phyloP scores from a whole-genome alignment of 2,888 invertebrate species.

The Ceraclea dissimilis region DNA sequence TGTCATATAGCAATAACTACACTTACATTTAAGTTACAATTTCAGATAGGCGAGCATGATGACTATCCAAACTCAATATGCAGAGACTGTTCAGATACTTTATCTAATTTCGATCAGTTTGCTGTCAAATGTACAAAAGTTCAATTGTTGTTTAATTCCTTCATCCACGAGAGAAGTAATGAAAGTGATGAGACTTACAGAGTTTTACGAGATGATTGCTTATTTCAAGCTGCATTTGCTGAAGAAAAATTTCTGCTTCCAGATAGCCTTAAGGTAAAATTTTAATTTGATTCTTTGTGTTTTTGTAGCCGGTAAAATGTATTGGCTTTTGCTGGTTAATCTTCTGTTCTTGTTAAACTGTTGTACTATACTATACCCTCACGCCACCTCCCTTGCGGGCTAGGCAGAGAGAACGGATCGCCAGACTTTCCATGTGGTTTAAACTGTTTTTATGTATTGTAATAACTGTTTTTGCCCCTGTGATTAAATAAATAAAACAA shows the following conservation, averaged over 20 bases:
- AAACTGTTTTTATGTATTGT: too few species aligned
- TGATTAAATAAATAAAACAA: too few species aligned
- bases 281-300: not conserved
- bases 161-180: conserved; percentile 6
- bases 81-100: conserved; percentile 16
- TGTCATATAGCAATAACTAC: too few species aligned
- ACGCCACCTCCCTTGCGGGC: too few species aligned
- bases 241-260: conserved; percentile 23
- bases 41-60: not conserved
- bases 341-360: too few species aligned
- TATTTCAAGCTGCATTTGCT: conserved; percentile 13
- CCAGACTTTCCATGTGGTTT: too few species aligned
- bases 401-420: too few species aligned
- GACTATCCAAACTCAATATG: conserved; percentile 20
- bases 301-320: too few species aligned
- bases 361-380: too few species aligned
- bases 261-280: conserved; percentile 19
- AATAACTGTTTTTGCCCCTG: too few species aligned
- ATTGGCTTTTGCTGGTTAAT: too few species aligned
- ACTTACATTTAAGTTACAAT: too few species aligned
- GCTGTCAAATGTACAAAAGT: conserved; percentile 23
- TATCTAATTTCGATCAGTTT: conserved; percentile 20
- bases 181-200: conserved; percentile 13
- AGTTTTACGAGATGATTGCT: conserved; percentile 16
- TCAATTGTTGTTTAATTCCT: conserved; percentile 21